These are phyloP conservation scores for Spatula clypeata DNA, from an alignment of 2,797 vertebrate genomes.

Conservation along the genomic window DNA sequence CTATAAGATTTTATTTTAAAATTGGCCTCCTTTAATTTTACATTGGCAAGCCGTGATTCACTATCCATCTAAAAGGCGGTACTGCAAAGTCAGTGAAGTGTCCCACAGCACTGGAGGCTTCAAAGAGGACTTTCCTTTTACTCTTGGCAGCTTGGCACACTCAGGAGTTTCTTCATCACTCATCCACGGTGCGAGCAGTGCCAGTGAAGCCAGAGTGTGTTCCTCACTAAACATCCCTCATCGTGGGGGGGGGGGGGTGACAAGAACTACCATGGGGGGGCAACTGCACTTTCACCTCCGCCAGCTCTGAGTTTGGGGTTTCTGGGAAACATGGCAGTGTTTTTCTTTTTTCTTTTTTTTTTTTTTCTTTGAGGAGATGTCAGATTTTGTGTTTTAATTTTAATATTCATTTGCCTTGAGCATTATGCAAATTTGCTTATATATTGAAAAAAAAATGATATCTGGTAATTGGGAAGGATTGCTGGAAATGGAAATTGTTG, in stretches of 20 bases:
- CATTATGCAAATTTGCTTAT: background rate
- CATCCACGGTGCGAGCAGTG: background rate
- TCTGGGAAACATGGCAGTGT: rapidly evolving
- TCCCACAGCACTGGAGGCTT: rapidly evolving
- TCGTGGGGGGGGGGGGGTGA: too few relatives aligned
- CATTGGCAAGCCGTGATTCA: background rate
- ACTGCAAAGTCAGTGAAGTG: background rate
- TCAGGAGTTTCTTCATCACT: rapidly evolving
- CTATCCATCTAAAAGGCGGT: background rate
- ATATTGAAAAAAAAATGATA: too few relatives aligned
- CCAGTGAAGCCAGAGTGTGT: background rate
- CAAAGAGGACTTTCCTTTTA: background rate
- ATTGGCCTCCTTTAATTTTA: background rate
- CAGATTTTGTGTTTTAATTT: background rate
- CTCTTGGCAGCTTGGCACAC: background rate
- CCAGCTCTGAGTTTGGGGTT: background rate
- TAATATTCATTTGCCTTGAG: background rate
- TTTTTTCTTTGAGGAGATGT: background rate
- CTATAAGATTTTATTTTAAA: background rate
- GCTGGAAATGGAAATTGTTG: background rate
- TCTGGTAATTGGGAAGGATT: background rate
- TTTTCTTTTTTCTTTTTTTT: background rate
- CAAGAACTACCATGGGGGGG: rapidly evolving
- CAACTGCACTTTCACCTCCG: background rate
- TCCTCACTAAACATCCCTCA: background rate